phyloP scores from a whole-genome alignment of 2,888 invertebrate species.

The Lasioglossum figueresi region DNA sequence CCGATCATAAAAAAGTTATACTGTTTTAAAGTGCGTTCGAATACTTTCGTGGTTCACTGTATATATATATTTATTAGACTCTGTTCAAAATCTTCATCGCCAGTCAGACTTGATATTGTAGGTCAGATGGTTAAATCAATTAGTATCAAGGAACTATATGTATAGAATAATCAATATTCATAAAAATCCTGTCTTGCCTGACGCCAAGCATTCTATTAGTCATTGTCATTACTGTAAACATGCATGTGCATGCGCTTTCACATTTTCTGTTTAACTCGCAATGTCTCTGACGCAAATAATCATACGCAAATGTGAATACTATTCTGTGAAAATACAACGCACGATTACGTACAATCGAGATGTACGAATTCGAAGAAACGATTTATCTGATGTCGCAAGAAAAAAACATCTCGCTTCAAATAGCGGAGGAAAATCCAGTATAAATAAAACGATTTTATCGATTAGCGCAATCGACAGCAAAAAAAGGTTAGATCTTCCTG shows the following conservation, averaged over 20 bases:
- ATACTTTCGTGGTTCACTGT: too few species aligned
- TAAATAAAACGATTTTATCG: not conserved
- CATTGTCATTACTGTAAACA: not conserved
- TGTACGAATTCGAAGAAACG: slow-evolving; percentile 30
- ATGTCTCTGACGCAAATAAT: not conserved
- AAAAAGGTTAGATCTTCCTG: slow-evolving; percentile 13
- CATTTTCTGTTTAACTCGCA: not conserved
- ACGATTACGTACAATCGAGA: slow-evolving; percentile 7
- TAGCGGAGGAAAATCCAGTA: not conserved
- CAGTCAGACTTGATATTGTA: too few species aligned
- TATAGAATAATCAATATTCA: not conserved
- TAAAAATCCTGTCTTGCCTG: not conserved
- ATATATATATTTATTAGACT: too few species aligned
- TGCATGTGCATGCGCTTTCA: not conserved
- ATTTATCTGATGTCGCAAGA: not conserved
- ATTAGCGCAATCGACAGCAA: not conserved
- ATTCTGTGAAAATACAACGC: not conserved
- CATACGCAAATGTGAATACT: not conserved
- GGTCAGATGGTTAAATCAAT: too few species aligned
- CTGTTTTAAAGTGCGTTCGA: too few species aligned
- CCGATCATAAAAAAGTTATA: too few species aligned
- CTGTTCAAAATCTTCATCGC: too few species aligned
- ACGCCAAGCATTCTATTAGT: not conserved
- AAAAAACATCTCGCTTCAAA: slow-evolving; percentile 7
- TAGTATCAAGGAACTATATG: not conserved